Base-by-base conservation (phyloP, 1,140 invertebrate species). In the Drosophila takahashii region DNA sequence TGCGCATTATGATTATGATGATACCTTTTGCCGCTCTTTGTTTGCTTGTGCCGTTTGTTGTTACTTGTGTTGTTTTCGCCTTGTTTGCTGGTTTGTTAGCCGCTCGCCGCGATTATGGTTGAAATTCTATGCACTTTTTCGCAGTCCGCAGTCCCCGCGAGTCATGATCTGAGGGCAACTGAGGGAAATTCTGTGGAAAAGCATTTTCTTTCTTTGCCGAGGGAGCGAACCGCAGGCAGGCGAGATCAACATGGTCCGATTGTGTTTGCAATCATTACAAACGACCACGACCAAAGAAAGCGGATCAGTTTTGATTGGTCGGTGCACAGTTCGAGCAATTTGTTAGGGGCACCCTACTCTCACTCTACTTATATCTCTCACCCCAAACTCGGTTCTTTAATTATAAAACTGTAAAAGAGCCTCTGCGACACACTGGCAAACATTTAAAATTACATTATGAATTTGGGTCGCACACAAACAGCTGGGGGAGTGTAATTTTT, bases 1-100 rank as follows among this genome's bases (percentile, higher is more conserved):
- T 86, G 83, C 83, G 83, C 84, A 84, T 89, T 89, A 89, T 89
- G 84, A 89, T 89, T 89, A 89, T 89, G 84, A 89, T 89, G 83
- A 86, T 86, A 83, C 79, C 79, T 73, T 37, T 58, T 77, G 65
- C 42, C 65, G 77, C 42, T 70, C 66, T 81, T 75, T 74, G 58
- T 71, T 80, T 69, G 65, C 34, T 56, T 69, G 73, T 65, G 44
- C 34, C 61, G 51, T 59, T 61, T 51, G 67, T 42, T 62, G 74
- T 77, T 74, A 81, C 71, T 58, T 51, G 79, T 75, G 81, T 79
- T 87, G 83, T 87, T 87, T 86, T 86, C 83, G 83, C 83, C 84
- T 86, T 89, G 84, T 89, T 89, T 89, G 84, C 84, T 87, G 81
- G 78, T 87, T 89, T 87, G 84, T 89, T 89, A 84, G 84, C 65